Evolutionary conservation across 2,113 vertebrate species (phyloP).

Genomic region (Tauraco erythrolophus): DNA sequence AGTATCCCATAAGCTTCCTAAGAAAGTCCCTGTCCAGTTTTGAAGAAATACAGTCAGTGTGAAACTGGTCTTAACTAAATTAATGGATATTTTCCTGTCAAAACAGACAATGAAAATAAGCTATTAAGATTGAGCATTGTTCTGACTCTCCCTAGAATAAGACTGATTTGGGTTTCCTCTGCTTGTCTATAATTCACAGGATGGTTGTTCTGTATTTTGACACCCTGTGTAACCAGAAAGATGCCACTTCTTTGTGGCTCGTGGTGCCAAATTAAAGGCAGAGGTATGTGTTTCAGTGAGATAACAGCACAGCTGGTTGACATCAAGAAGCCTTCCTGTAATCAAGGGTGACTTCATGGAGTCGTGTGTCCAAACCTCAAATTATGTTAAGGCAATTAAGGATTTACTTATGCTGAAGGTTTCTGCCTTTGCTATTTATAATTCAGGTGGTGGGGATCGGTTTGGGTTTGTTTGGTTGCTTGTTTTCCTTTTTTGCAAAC

Average conservation of each 20-base stretch:
- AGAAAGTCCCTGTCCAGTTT: background rate
- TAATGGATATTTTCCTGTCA: background rate
- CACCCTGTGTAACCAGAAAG: background rate
- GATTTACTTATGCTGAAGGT: background rate
- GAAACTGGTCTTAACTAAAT: background rate
- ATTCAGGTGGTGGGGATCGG: background rate
- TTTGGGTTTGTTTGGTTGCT: background rate
- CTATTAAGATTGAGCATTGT: background rate
- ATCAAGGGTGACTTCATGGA: background rate
- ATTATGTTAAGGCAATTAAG: background rate
- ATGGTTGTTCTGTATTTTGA: background rate
- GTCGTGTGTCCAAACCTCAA: background rate
- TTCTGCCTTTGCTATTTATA: background rate
- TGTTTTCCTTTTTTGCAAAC: background rate
- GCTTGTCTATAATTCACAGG: background rate
- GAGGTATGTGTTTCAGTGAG: background rate
- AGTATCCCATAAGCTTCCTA: background rate
- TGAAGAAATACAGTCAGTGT: background rate
- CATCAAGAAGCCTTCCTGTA: background rate
- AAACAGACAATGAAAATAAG: background rate
- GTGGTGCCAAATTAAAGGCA: background rate
- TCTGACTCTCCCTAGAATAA: conserved; percentile 19
- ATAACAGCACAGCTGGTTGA: background rate
- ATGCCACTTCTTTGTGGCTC: background rate
- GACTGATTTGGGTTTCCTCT: background rate